phyloP scores from a whole-genome alignment of 1,140 invertebrate genomes.

The Apis cerana region DNA sequence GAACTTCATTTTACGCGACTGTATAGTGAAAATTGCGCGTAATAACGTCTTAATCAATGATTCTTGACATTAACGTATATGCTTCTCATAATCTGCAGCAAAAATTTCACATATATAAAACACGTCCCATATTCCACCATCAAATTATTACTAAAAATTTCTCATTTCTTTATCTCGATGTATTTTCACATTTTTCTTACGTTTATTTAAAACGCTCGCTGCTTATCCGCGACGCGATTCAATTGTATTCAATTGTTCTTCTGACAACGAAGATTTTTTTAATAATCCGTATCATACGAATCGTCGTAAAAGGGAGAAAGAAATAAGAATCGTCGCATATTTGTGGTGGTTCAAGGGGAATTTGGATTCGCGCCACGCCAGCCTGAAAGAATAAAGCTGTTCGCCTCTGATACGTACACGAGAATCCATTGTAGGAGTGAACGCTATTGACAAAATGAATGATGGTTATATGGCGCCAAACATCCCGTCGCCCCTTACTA shows the following conservation, averaged over 20 bases:
- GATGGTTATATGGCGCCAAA: slow-evolving; percentile 75
- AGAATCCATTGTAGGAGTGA: slow-evolving; percentile 69
- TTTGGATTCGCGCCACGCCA: slow-evolving; percentile 70
- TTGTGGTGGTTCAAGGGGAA: slow-evolving; percentile 49
- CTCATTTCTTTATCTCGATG: background rate
- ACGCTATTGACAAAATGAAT: slow-evolving; percentile 77
- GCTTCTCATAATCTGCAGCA: background rate
- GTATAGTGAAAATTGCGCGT: background rate
- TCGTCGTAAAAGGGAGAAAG: slow-evolving; percentile 43
- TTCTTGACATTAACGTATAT: background rate
- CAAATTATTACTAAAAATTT: background rate
- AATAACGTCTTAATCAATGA: background rate
- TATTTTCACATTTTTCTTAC: too few relatives aligned
- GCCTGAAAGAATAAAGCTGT: slow-evolving; percentile 74
- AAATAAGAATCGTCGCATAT: slow-evolving; percentile 61
- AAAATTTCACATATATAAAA: background rate
- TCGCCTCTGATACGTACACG: slow-evolving; percentile 67
- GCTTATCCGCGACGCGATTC: too few relatives aligned
- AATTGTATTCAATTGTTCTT: background rate
- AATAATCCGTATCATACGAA: slow-evolving; percentile 6
- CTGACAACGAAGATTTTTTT: background rate
- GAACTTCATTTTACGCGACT: background rate
- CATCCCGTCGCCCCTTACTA: slow-evolving; percentile 59
- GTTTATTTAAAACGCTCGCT: too few relatives aligned
- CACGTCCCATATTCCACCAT: background rate